Conservation (phyloP, 2,113 vertebrate genomes). For the Protomyctophum bolini region DNA sequence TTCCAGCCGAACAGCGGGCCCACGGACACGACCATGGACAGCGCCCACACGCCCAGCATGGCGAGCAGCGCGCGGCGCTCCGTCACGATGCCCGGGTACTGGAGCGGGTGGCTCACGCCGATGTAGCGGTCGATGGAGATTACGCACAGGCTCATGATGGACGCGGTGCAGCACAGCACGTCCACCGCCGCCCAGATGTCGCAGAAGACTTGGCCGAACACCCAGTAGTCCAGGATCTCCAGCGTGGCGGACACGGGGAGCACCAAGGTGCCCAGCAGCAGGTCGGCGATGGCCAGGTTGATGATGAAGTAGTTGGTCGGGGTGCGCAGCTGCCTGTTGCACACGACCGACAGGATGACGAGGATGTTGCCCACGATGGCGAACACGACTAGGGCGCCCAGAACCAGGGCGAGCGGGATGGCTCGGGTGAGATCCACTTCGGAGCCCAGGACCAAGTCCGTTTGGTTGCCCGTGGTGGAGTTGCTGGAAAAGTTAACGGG, state of each 20-base stretch:
- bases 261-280: conserved; percentile 92
- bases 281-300: conserved; percentile 95
- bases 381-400: conserved; percentile 93
- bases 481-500: conserved; percentile 78
- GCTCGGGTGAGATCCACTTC: conserved; percentile 84
- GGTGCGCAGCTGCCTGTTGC: conserved; percentile 94
- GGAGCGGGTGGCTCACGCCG: conserved; percentile 92
- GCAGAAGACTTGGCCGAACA: conserved; percentile 92
- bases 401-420: conserved; percentile 87
- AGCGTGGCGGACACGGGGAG: conserved; percentile 91
- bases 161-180: conserved; percentile 96
- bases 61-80: conserved; percentile 89
- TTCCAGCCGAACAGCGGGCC: conserved; percentile 97
- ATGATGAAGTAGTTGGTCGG: conserved; percentile 97
- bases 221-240: conserved; percentile 92
- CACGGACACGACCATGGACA: conserved; percentile 95
- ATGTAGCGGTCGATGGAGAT: conserved; percentile 98
- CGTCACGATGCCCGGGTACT: conserved; percentile 92
- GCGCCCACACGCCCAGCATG: conserved; percentile 90
- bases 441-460: conserved; percentile 47
- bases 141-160: conserved; percentile 94
- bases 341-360: conserved; percentile 94
- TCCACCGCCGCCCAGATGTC: conserved; percentile 98
- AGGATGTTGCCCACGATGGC: conserved; percentile 95
- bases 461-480: conserved; percentile 75